Percentiles rank a stretch among this genome's conserved stretches.
Conservation (phyloP, 1,140 invertebrate species). For the Acromyrmex charruanus region DNA sequence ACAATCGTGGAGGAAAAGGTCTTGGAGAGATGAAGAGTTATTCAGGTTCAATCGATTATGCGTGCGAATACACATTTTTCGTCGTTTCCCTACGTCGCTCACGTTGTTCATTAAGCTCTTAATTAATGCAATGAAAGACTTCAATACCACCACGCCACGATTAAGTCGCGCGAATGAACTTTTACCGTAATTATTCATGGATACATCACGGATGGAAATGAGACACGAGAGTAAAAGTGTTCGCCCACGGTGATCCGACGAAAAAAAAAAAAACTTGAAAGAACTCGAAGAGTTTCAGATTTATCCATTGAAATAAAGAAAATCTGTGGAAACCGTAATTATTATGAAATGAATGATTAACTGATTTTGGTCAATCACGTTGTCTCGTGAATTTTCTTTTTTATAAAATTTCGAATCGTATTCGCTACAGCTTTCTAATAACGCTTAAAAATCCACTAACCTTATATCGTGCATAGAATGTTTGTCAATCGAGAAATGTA, state of each 20-base stretch:
- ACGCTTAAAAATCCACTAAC: not conserved
- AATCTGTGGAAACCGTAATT: not conserved
- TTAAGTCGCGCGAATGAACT: constrained; percentile 57
- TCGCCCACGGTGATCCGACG: constrained; percentile 46
- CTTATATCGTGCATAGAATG: not conserved
- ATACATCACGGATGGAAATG: constrained; percentile 58
- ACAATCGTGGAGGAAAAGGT: constrained; percentile 55
- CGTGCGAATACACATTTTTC: constrained; percentile 50
- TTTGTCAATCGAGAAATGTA: not conserved
- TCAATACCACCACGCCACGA: constrained; percentile 36
- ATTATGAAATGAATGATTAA: not conserved
- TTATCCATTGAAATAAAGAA: constrained; percentile 12
- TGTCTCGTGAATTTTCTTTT: not conserved
- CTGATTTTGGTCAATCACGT: constrained; percentile 8
- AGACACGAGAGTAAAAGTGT: constrained; percentile 57
- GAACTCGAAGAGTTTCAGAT: not conserved
- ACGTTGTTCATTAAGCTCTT: constrained; percentile 60
- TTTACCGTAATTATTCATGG: constrained; percentile 62
- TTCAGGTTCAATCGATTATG: constrained; percentile 47
- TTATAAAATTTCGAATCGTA: constrained; percentile 4
- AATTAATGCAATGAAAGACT: constrained; percentile 59
- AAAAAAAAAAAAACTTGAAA: constrained; percentile 13
- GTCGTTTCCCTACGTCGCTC: constrained; percentile 38
- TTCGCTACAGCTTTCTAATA: constrained; percentile 3
- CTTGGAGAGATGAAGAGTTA: constrained; percentile 29